These are phyloP conservation scores for Cheilosia scutellata DNA, from an alignment of 2,888 invertebrate species.

Conservation along the genomic window DNA sequence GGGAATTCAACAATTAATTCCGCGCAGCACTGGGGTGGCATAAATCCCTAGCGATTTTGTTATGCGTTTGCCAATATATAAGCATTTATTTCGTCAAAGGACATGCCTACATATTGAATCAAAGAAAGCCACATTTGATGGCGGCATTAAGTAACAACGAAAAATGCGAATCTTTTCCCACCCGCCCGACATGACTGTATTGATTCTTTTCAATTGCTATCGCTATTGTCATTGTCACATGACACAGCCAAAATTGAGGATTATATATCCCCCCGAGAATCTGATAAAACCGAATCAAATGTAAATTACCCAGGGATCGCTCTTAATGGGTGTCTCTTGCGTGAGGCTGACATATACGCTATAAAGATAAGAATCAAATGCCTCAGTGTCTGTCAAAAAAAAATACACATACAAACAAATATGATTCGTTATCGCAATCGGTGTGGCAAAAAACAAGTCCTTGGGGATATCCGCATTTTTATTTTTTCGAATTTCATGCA, in stretches of 20 bases:
- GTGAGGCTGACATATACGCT: conserved; percentile 11
- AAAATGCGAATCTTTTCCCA: too few species aligned
- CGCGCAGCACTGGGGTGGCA: neutral
- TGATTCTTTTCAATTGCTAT: conserved; percentile 39
- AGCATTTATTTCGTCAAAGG: neutral
- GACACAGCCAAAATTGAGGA: conserved; percentile 12
- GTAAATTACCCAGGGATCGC: conserved; percentile 35
- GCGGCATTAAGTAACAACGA: too few species aligned
- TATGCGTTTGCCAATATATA: neutral
- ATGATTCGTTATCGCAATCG: conserved; percentile 48
- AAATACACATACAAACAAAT: conserved; percentile 22
- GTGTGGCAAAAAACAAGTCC: conserved; percentile 46
- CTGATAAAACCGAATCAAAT: conserved; percentile 38
- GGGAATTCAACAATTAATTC: conserved; percentile 62
- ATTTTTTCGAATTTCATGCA: conserved; percentile 71
- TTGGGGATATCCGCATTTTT: conserved; percentile 39
- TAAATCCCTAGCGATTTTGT: neutral
- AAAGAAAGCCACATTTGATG: neutral
- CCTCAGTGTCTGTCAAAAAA: conserved; percentile 27
- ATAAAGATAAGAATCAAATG: conserved; percentile 51
- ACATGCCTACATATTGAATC: neutral
- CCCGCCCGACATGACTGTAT: conserved; percentile 23
- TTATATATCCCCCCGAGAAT: neutral
- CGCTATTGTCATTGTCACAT: conserved; percentile 1
- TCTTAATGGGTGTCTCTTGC: conserved; percentile 33